Base-by-base conservation (phyloP, 2,888 invertebrate genomes). In the Oligia fasciuncula region DNA sequence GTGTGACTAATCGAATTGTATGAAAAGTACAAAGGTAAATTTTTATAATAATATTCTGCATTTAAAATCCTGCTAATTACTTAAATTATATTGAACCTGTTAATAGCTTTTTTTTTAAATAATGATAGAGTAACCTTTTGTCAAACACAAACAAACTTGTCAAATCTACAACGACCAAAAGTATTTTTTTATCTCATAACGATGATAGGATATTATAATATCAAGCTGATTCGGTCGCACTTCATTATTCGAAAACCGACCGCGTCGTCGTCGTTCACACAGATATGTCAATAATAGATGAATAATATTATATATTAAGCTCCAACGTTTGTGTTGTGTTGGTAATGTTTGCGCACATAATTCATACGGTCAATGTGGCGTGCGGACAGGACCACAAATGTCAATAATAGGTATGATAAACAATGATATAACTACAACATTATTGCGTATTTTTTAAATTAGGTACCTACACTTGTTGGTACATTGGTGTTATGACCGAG, bases 341-440 rank as follows among this genome's bases (percentile, higher is more conserved):
- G 90, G 89, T 88, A 91, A 93, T 94, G 91, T 94, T 93, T 93
- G 91, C 80, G 89, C 65, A 89, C 89, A 91, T 93, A 91, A 92
- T 82, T 93, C 90, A 91, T 80, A 73, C 75, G 90, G 72, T 85
- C 93, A 92, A 93, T 93, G 93, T 90, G 83, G 88, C 90, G 89
- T 85, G 85, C 87, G 78, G 78, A 84, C 82, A 71, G 63, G 51
- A 66, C 69, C 71, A 68, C 81, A 85, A 85, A 80, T 87, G 85
- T 85, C 89, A 84, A 88, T 87, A 83, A 62, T 69, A 57, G 57
- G 57, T 57, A 81, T 85, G 66, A 84, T 85, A 73, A 81, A 78
- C 71, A 81, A 76, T 86, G 78, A 75, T 57, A 57, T 54, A 43
- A 6, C 35, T 68, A 73, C 67, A 29, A 67, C n/a, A 66, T 66